Evolutionary conservation across 2,888 invertebrate genomes (phyloP), one percentile per base, ranked within the genome.

Genomic region (Hemistola chrysoprasaria): DNA sequence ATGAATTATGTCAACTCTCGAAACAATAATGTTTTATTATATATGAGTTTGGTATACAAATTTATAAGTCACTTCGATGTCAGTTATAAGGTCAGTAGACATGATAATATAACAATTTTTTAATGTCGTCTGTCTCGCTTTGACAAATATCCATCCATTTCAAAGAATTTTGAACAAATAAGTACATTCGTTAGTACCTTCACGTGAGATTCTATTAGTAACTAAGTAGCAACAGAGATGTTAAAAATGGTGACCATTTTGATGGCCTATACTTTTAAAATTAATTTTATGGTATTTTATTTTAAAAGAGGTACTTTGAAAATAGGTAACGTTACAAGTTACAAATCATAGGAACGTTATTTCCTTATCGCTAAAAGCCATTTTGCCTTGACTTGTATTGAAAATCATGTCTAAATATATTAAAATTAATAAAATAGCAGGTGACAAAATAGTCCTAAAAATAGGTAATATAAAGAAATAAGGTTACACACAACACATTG

Each of bases 341-440:
- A 59, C 53, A 71, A 68, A 56, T 37, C 70, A 79, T 82, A 85
- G 84, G 84, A 85, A 85, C 84, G 71, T 66, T 70, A 66, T 67
- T 58, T 30, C 59, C 73, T 77, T 75, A 76, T 9, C 45, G 11
- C 50, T 53, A 50, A 34, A 49, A 26, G 35, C 41, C 48, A 43
- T 38, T 38, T 34, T 32, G 32, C 37, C 32, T 36, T 23, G 34
- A 30, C 37, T n/a, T 35, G 3, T 16, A 16, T 16, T 16, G 16
- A 16, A 16, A 16, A 3, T 16, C 16, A 16, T 16, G 16, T 16
- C 16, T 3, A 16, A 16, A 4, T 16, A 16, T 3, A 16, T 3
- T 16, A 16, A 16, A 16, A 16, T 16, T 16, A 16, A 16, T 4
- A 16, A 16, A 3, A 16, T 3, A 16, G 4, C 16, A 16, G 16